Evolutionary conservation across 1,140 invertebrate species (phyloP).

Genomic region (Habropoda laboriosa): DNA sequence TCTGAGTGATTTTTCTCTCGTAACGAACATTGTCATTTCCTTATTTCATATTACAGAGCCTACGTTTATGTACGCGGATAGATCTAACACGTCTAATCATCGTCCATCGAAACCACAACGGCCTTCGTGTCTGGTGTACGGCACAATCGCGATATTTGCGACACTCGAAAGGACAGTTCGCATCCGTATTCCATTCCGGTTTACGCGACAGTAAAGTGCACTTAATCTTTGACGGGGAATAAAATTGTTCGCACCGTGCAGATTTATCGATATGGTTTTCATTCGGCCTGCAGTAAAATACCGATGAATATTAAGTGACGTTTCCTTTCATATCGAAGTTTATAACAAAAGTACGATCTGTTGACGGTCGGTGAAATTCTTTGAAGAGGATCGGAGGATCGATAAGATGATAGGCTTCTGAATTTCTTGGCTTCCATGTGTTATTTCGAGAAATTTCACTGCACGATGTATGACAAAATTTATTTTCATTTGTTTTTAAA

Average conservation of each 20-base stretch:
- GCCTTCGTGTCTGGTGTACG: conserved; percentile 57
- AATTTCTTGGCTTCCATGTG: no score
- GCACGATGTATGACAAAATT: no score
- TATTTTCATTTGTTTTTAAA: no score
- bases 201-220: neutral
- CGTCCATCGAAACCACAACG: conserved; percentile 64
- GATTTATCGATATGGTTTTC: neutral
- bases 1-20: conserved; percentile 35
- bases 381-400: no score
- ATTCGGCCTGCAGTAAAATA: neutral
- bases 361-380: no score
- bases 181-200: conserved; percentile 14
- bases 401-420: no score
- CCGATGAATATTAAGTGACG: no score
- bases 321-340: no score
- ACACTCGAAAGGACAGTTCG: conserved; percentile 6
- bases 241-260: neutral
- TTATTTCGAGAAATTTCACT: no score
- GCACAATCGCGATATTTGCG: conserved; percentile 14
- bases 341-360: no score
- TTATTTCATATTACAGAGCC: conserved; percentile 30
- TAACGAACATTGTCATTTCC: conserved; percentile 47
- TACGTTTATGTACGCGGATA: neutral
- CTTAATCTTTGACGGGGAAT: neutral
- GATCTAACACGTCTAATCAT: conserved; percentile 66